These are phyloP conservation scores for Tenthredo mesomela DNA, from an alignment of 2,888 invertebrate genomes.

Conservation along the genomic window DNA sequence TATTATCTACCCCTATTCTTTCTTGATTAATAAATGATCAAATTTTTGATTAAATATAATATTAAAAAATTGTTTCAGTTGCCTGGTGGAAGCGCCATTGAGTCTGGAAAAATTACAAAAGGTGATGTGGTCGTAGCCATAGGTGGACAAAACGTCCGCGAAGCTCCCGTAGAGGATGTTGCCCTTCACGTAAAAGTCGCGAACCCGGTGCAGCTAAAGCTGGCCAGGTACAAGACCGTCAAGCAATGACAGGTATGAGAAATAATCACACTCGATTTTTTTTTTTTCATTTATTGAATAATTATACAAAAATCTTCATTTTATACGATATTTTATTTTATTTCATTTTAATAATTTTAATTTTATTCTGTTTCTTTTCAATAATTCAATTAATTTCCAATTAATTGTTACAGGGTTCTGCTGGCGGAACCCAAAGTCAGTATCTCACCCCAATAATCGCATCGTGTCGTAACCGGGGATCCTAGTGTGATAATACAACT, in stretches of 20 bases:
- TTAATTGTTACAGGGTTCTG: slow-evolving; percentile 70
- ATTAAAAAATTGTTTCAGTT: slow-evolving; percentile 80
- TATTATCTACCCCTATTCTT: not conserved
- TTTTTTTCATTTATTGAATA: not conserved
- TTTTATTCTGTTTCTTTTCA: no score
- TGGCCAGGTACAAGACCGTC: slow-evolving; percentile 90
- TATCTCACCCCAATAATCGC: slow-evolving; percentile 58
- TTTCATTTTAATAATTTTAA: no score
- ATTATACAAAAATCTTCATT: slow-evolving; percentile 25
- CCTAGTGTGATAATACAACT: slow-evolving; percentile 70
- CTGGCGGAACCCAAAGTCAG: slow-evolving; percentile 68
- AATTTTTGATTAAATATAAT: slow-evolving; percentile 51
- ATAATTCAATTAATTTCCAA: no score
- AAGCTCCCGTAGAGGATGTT: slow-evolving; percentile 89
- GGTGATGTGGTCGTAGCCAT: slow-evolving; percentile 95
- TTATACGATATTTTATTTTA: slow-evolving; percentile 11
- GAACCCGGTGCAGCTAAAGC: slow-evolving; percentile 90
- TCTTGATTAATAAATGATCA: not conserved
- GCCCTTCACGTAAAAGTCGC: slow-evolving; percentile 93
- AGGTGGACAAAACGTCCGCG: slow-evolving; percentile 91
- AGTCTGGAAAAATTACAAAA: slow-evolving; percentile 93
- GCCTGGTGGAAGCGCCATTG: slow-evolving; percentile 91
- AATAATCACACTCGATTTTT: not conserved
- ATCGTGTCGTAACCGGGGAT: slow-evolving; percentile 62
- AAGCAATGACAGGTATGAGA: slow-evolving; percentile 72